A percentile compares a stretch with the other conserved stretches of the same genome.
phyloP scores from a whole-genome alignment of 2,797 vertebrate species.

The Balearica regulorum region DNA sequence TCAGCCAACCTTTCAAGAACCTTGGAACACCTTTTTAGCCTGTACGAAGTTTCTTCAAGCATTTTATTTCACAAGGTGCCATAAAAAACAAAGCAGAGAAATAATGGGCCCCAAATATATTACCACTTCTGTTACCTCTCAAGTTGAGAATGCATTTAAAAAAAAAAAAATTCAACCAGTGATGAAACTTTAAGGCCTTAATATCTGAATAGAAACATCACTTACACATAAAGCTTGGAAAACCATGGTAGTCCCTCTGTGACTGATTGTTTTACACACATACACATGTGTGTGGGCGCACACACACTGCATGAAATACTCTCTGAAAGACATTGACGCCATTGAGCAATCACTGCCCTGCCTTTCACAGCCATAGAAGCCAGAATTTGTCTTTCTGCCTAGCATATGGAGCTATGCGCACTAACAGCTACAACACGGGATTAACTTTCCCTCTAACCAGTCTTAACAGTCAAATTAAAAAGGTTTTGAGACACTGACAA shows the following conservation, averaged over 20 bases:
- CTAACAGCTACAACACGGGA: rapidly evolving
- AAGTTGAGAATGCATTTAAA: not conserved
- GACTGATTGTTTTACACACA: not conserved
- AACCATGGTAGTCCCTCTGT: not conserved
- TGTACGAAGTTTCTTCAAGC: not conserved
- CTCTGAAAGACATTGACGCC: not conserved
- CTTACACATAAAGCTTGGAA: not conserved
- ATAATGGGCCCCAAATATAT: not conserved
- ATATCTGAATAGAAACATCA: not conserved
- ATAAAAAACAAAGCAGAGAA: not conserved
- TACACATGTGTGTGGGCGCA: rapidly evolving
- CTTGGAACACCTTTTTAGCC: not conserved
- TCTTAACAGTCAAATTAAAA: not conserved
- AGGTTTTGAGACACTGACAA: not conserved
- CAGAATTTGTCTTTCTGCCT: not conserved
- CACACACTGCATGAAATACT: not conserved
- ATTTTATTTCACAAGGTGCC: not conserved
- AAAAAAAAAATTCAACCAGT: no score
- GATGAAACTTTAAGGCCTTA: not conserved
- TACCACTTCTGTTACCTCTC: not conserved
- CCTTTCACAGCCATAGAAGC: not conserved
- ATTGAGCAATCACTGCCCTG: rapidly evolving
- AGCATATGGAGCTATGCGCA: not conserved
- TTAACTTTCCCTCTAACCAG: not conserved
- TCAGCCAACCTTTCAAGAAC: not conserved